A percentile compares a stretch with the other conserved stretches of the same genome.
Conservation (phyloP, 2,888 invertebrate species). For the Macrophya annulata region DNA sequence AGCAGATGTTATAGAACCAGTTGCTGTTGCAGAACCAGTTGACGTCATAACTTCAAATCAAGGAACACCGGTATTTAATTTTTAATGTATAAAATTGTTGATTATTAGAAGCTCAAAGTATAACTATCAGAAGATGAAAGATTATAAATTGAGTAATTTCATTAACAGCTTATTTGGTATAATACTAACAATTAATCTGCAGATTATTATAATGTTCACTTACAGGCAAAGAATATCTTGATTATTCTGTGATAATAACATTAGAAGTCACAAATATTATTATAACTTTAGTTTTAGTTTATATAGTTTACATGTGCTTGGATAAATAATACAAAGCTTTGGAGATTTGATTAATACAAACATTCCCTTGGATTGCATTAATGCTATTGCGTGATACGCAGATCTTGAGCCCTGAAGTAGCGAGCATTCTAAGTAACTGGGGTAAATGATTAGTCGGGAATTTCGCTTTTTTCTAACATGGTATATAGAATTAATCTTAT, state of each 20-base stretch:
- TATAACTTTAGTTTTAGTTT: neutral
- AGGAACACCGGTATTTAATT: slow-evolving; percentile 63
- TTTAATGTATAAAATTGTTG: slow-evolving; percentile 4
- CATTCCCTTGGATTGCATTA: neutral
- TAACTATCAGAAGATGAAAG: neutral
- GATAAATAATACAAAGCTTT: neutral
- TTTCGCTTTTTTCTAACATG: slow-evolving; percentile 21
- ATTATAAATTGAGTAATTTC: neutral
- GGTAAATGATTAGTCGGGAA: neutral
- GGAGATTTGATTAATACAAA: neutral
- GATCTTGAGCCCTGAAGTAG: slow-evolving; percentile 6
- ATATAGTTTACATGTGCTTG: neutral
- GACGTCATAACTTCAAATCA: slow-evolving; percentile 56
- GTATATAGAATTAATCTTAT: neutral
- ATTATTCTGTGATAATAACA: neutral
- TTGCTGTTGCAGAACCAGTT: slow-evolving; percentile 70
- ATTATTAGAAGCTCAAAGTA: neutral
- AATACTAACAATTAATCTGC: neutral
- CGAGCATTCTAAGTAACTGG: neutral
- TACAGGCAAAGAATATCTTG: neutral
- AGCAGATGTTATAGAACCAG: slow-evolving; percentile 43
- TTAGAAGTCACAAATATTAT: neutral
- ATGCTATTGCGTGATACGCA: neutral
- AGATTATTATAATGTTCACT: neutral
- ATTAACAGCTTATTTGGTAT: slow-evolving; percentile 3